Conservation (phyloP, 2,888 invertebrate species). For the Trichopria drosophilae region DNA sequence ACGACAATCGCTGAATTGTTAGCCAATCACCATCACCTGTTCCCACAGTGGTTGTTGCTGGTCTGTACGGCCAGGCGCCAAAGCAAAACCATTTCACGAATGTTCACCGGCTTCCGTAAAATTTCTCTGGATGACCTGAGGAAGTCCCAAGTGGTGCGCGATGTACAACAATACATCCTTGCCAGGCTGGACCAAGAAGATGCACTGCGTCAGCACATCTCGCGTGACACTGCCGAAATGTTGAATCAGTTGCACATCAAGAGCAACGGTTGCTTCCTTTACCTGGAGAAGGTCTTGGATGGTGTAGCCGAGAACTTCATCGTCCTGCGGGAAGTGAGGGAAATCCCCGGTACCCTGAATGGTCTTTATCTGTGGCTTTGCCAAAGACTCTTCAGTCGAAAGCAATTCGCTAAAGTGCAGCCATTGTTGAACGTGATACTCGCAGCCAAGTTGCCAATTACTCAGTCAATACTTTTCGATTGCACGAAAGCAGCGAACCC, state of each 20-base stretch:
- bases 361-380: conserved; percentile 94
- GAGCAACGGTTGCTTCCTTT: conserved; percentile 90
- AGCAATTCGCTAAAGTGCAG: conserved; percentile 83
- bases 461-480: conserved; percentile 78
- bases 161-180: conserved; percentile 93
- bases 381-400: conserved; percentile 86
- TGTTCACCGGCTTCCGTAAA: conserved; percentile 88
- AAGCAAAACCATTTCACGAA: conserved; percentile 76
- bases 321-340: conserved; percentile 84
- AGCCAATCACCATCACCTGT: conserved; percentile 84
- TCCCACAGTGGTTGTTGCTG: conserved; percentile 90
- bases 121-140: conserved; percentile 88
- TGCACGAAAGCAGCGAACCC: conserved; percentile 81
- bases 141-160: conserved; percentile 86
- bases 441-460: conserved; percentile 83
- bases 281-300: conserved; percentile 83
- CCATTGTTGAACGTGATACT: conserved; percentile 84
- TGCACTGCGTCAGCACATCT: conserved; percentile 83
- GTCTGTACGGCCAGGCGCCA: conserved; percentile 87
- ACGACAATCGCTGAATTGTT: conserved; percentile 80
- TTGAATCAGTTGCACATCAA: conserved; percentile 94
- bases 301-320: conserved; percentile 93
- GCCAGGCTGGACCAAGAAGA: conserved; percentile 88
- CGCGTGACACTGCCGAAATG: conserved; percentile 90
- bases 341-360: conserved; percentile 91